Evolutionary conservation across 2,888 invertebrate genomes (phyloP).

Genomic region (Melanostoma scalare): DNA sequence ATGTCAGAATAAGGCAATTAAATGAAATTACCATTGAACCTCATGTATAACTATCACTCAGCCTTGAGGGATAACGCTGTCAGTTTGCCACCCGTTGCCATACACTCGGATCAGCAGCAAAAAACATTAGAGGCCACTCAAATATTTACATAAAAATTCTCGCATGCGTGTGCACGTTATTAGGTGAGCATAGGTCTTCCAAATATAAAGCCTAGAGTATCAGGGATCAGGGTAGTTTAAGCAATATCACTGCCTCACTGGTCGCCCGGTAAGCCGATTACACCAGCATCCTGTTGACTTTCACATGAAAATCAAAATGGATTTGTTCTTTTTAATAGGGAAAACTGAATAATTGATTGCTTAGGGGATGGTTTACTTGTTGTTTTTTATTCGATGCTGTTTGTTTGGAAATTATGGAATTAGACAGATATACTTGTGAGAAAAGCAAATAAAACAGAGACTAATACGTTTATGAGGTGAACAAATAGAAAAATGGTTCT

Average conservation of each 20-base stretch:
- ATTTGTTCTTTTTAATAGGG: slow-evolving; percentile 6
- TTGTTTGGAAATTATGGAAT: slow-evolving; percentile 64
- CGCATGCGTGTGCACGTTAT: slow-evolving; percentile 62
- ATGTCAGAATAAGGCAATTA: slow-evolving; percentile 66
- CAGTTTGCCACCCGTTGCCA: slow-evolving; percentile 17
- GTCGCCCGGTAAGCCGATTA: slow-evolving; percentile 65
- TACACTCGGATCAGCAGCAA: slow-evolving; percentile 44
- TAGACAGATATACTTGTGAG: slow-evolving; percentile 63
- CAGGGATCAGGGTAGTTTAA: slow-evolving; percentile 31
- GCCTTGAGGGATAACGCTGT: slow-evolving; percentile 33
- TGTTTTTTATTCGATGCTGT: slow-evolving; percentile 47
- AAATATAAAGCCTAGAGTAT: slow-evolving; percentile 8
- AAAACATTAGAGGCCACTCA: slow-evolving; percentile 61
- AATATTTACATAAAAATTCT: slow-evolving; percentile 72
- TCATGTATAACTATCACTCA: slow-evolving; percentile 1
- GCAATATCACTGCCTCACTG: slow-evolving; percentile 23
- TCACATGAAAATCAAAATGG: slow-evolving; percentile 53
- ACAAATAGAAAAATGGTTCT: background rate
- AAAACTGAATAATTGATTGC: slow-evolving; percentile 39
- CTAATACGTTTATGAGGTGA: slow-evolving; percentile 20
- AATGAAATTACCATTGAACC: slow-evolving; percentile 56
- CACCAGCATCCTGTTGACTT: slow-evolving; percentile 70
- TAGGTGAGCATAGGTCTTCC: slow-evolving; percentile 52
- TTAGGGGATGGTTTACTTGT: slow-evolving; percentile 50
- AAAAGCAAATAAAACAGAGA: slow-evolving; percentile 53